phyloP scores from a whole-genome alignment of 2,797 vertebrate species.

The Coilia nasus region DNA sequence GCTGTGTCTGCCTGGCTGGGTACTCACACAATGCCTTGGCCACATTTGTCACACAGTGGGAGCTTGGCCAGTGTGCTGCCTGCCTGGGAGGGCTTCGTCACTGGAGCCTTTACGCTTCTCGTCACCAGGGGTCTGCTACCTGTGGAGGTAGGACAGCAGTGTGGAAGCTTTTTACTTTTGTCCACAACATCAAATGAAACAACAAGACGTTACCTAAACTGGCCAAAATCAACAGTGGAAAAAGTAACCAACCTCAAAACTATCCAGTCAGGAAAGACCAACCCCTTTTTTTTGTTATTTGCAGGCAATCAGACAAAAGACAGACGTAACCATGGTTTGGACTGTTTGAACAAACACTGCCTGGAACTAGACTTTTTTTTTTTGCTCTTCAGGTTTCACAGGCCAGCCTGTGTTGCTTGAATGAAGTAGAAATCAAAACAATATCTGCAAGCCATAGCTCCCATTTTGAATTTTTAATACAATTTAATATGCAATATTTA shows the following conservation, averaged over 20 bases:
- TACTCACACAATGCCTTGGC: conserved; percentile 84
- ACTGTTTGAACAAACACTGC: too few relatives aligned
- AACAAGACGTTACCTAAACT: background rate
- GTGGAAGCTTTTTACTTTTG: background rate
- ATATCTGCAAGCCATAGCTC: too few relatives aligned
- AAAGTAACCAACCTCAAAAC: background rate
- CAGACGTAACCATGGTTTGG: too few relatives aligned
- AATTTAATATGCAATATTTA: too few relatives aligned
- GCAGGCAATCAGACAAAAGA: background rate
- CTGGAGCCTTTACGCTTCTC: conserved; percentile 80
- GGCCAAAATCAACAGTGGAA: background rate
- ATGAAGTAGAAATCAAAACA: too few relatives aligned
- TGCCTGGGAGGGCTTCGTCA: conserved; percentile 71
- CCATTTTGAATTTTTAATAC: too few relatives aligned
- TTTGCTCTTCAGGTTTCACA: too few relatives aligned
- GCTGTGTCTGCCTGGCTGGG: background rate
- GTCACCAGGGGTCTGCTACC: conserved; percentile 76
- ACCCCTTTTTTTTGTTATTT: background rate
- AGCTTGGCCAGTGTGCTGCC: conserved; percentile 73
- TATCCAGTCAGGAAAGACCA: background rate
- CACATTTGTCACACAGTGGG: conserved; percentile 84
- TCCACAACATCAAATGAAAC: background rate
- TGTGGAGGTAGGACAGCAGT: conserved; percentile 54
- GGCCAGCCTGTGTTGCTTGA: too few relatives aligned
- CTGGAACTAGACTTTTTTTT: too few relatives aligned